A percentile compares a stretch with the other conserved stretches of the same genome.
Evolutionary conservation across 2,113 vertebrate genomes (phyloP).

Genomic region (Notarius lentiginosus): DNA sequence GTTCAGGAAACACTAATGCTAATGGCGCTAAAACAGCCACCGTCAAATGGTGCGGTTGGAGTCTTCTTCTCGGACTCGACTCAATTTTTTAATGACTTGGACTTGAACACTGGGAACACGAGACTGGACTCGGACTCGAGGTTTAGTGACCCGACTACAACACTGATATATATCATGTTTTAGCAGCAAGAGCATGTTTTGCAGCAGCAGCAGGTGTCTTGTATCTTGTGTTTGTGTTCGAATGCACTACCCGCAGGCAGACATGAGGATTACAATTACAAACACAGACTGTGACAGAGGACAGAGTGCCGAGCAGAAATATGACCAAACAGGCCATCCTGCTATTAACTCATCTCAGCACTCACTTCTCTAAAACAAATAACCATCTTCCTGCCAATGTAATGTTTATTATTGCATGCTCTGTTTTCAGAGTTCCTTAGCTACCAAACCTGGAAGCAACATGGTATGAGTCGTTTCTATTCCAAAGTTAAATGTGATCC

Average conservation of each 20-base stretch:
- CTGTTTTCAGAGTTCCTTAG: slow-evolving; percentile 1
- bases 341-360: slow-evolving; percentile 8
- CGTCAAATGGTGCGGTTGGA: too few species aligned
- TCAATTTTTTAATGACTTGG: too few species aligned
- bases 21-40: too few species aligned
- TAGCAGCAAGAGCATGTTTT: neutral
- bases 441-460: neutral
- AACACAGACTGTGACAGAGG: slow-evolving; percentile 20
- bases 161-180: neutral
- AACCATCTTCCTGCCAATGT: slow-evolving; percentile 19
- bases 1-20: too few species aligned
- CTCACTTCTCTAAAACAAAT: slow-evolving; percentile 29
- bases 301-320: slow-evolving; percentile 37
- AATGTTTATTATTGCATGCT: neutral
- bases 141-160: too few species aligned
- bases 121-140: too few species aligned
- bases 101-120: too few species aligned
- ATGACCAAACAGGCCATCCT: slow-evolving; percentile 20
- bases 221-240: neutral
- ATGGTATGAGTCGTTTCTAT: neutral
- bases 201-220: neutral
- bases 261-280: slow-evolving; percentile 46
- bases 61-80: too few species aligned
- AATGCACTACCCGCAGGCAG: slow-evolving; percentile 11
- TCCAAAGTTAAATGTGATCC: neutral